Evolutionary conservation across 2,797 vertebrate species (phyloP).

Genomic region (Lindbergichthys nudifrons): DNA sequence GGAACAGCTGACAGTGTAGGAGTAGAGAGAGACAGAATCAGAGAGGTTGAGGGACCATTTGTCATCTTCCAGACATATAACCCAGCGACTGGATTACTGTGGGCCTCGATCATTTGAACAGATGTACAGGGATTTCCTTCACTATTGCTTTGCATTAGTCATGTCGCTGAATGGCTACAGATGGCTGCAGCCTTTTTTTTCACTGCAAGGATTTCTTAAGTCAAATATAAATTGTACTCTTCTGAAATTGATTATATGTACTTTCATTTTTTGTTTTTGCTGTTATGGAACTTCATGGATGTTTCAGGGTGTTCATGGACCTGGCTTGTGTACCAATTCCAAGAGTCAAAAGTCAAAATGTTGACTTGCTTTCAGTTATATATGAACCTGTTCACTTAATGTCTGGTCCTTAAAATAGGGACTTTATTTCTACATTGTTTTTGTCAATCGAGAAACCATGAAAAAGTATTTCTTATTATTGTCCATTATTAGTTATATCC

Average conservation of each 20-base stretch:
- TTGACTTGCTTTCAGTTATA: background rate
- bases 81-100: slow-evolving; percentile 6
- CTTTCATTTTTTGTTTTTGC: background rate
- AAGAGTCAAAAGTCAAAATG: too few relatives aligned
- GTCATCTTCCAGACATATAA: slow-evolving; percentile 29
- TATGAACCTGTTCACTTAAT: background rate
- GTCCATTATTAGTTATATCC: too few relatives aligned
- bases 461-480: too few relatives aligned
- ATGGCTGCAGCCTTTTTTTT: slow-evolving; percentile 3
- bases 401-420: background rate
- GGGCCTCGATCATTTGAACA: slow-evolving; percentile 53
- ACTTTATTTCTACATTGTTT: background rate
- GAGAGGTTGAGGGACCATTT: slow-evolving; percentile 13
- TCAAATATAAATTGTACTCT: slow-evolving; percentile 7
- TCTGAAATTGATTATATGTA: background rate
- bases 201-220: background rate
- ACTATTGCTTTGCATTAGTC: slow-evolving; percentile 24
- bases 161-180: slow-evolving; percentile 20
- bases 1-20: slow-evolving; percentile 53
- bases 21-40: slow-evolving; percentile 32
- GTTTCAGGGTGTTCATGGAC: background rate
- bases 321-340: too few relatives aligned
- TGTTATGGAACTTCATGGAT: background rate
- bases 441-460: background rate
- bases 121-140: slow-evolving; percentile 46